These are phyloP conservation scores for Litoditis marina DNA, from an alignment of 2,888 invertebrate species.

Conservation along the genomic window DNA sequence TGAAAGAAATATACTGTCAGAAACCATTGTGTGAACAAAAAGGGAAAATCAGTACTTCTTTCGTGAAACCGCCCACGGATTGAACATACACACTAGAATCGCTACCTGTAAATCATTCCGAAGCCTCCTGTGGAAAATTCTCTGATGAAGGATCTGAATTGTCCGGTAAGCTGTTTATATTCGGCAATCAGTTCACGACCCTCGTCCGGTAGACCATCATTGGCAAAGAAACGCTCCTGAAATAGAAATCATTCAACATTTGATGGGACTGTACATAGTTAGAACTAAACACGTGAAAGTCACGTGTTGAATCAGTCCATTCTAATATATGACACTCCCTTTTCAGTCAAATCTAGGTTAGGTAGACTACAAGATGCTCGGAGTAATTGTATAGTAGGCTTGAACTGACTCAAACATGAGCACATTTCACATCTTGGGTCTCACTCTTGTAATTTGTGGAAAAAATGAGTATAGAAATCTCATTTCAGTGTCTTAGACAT, in stretches of 20 bases:
- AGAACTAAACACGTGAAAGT: too few species aligned
- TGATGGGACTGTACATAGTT: too few species aligned
- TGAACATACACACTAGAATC: too few species aligned
- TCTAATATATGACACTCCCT: too few species aligned
- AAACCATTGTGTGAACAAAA: background rate
- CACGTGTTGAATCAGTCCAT: too few species aligned
- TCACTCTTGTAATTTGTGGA: too few species aligned
- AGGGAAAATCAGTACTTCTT: background rate
- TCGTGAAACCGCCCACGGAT: background rate
- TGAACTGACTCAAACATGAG: background rate
- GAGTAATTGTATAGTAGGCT: too few species aligned
- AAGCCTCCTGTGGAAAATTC: slow-evolving; percentile 94
- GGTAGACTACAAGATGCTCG: too few species aligned
- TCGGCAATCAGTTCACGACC: slow-evolving; percentile 56
- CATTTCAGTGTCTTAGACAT: too few species aligned
- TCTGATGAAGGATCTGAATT: slow-evolving; percentile 89
- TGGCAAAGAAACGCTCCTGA: slow-evolving; percentile 52
- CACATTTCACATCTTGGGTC: background rate
- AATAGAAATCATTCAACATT: too few species aligned
- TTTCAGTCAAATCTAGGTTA: too few species aligned
- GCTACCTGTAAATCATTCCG: slow-evolving; percentile 94
- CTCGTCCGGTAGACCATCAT: slow-evolving; percentile 55
- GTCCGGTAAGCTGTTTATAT: slow-evolving; percentile 72
- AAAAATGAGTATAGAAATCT: too few species aligned
- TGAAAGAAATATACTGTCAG: background rate